Conservation (phyloP, 2,797 vertebrate species). For the Eurystomus glaucurus region DNA sequence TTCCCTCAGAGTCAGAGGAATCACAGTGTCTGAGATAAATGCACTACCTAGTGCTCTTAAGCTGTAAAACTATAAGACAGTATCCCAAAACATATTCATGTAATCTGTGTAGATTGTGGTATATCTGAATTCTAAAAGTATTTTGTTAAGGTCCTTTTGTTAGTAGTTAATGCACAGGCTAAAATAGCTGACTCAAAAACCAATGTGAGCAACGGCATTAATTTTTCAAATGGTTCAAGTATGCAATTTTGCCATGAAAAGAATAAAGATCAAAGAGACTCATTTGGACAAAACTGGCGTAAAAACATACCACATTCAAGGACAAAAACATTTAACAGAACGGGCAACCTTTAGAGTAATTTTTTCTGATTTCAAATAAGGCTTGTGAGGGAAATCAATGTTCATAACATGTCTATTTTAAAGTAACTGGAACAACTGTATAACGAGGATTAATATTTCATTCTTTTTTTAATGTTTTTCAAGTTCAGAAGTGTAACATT, state of each 20-base stretch:
- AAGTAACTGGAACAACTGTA: neutral
- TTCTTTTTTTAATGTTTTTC: neutral
- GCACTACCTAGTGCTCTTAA: neutral
- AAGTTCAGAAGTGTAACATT: neutral
- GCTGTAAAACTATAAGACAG: neutral
- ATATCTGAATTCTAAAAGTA: neutral
- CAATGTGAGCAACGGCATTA: neutral
- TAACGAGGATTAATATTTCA: neutral
- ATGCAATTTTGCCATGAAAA: neutral
- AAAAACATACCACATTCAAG: neutral
- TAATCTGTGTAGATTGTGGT: neutral
- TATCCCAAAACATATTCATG: neutral
- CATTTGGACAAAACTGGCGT: neutral
- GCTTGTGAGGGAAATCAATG: neutral
- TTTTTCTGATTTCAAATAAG: neutral
- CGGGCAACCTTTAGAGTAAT: neutral
- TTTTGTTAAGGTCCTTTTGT: neutral
- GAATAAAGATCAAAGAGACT: neutral
- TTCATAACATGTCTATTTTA: neutral
- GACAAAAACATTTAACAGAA: neutral
- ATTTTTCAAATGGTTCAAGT: neutral
- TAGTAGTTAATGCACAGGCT: neutral
- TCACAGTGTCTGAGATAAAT: neutral
- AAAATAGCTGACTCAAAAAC: neutral
- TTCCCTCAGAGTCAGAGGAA: neutral